Evolutionary conservation across 2,888 invertebrate species (phyloP), one percentile per base, ranked within the genome.

Genomic region (Rhynchonema sp.): DNA sequence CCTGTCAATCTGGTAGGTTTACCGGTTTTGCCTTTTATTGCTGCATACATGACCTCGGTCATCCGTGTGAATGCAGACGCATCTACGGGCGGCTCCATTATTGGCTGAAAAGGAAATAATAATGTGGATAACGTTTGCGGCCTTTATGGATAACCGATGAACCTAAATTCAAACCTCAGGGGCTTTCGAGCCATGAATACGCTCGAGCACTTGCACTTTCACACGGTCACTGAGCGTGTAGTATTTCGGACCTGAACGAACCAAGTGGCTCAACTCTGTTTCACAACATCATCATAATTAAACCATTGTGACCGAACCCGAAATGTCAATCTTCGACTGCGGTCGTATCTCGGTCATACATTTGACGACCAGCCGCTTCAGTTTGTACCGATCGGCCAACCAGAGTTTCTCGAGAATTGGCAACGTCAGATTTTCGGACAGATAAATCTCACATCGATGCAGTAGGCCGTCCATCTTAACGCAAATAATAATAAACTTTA

Each of bases 361-460:
- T 20, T 49, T 20, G 22, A 30, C 13, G 54, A 57, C 46, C 13
- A 62, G 55, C 1, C 46, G 28, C 1, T 60, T 54, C 54, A 62
- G 30, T n/a, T 53, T 46, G 58, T 59, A 60, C 23, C 56, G 38
- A 30, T 62, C 62, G 29, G 58, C 62, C 30, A 62, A 54, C 53
- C 56, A 46, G 1, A 62, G 30, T 62, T 72, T 72, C 59, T 72
- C 72, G 57, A 72, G 63, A 59, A 72, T 69, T 2, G 69, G 69
- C 62, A 72, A 60, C 62, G 67, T 60, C 58, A 72, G 29, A 23
- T 54, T 46, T 2, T 55, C 30, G 30, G 46, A 30, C 1, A 62
- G 30, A 25, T 55, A 62, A 17, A 46, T 23, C n/a, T 61, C 56
- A 54, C 62, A 62, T 3, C 62, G 60, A 22, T 49, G 49, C 52